Evolutionary conservation across 2,888 invertebrate species (phyloP).

Genomic region (Drosophila mettleri): DNA sequence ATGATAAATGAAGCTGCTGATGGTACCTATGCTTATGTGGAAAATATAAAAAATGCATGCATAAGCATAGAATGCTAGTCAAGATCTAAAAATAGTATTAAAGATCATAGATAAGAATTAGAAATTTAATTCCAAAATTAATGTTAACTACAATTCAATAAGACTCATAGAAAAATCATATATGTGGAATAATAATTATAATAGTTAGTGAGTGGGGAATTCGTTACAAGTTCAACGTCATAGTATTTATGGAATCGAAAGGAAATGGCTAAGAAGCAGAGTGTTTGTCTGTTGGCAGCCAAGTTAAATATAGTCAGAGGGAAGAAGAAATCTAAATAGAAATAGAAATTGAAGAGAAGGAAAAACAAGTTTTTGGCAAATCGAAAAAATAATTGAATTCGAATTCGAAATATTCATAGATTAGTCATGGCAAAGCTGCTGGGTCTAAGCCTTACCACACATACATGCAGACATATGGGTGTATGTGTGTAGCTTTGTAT

Average conservation of each 20-base stretch:
- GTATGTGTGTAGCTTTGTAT: constrained; percentile 1
- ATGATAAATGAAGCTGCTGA: too few relatives aligned
- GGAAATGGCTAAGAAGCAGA: constrained; percentile 39
- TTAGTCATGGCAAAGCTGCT: constrained; percentile 45
- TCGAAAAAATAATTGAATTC: constrained; percentile 13
- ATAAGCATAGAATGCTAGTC: too few relatives aligned
- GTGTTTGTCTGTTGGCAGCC: constrained; percentile 13
- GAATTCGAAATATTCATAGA: constrained; percentile 31
- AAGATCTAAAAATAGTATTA: too few relatives aligned
- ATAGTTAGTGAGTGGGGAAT: constrained; percentile 15
- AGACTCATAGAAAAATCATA: not conserved
- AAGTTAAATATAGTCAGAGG: constrained; percentile 36
- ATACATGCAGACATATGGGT: not conserved
- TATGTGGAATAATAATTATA: not conserved
- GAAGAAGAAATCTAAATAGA: constrained; percentile 37
- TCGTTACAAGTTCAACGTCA: constrained; percentile 1
- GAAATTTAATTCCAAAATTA: too few relatives aligned
- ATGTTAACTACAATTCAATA: too few relatives aligned
- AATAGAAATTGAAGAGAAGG: constrained; percentile 5
- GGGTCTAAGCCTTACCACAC: constrained; percentile 31
- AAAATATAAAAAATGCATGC: too few relatives aligned
- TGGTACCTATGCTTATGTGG: too few relatives aligned
- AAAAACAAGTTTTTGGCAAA: constrained; percentile 24
- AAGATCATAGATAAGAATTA: too few relatives aligned
- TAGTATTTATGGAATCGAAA: constrained; percentile 10